Base-by-base conservation (phyloP, 2,888 invertebrate genomes). In the Drosophila leonis region DNA sequence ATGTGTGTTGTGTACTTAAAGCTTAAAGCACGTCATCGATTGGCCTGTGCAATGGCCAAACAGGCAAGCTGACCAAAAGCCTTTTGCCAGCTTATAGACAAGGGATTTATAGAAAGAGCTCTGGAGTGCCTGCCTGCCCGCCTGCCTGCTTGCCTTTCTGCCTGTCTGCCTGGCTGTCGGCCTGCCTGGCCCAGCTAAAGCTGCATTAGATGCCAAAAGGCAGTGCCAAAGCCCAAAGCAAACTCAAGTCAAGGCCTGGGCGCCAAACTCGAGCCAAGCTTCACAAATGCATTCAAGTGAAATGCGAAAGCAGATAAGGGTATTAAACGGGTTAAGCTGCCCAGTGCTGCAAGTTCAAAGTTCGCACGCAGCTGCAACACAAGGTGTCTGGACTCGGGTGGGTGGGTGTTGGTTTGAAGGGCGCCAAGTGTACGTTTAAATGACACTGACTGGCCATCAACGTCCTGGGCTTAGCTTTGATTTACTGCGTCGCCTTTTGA, bases 291-390 rank as follows among this genome's bases (percentile, higher is more conserved):
- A 83, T 62, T 75, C 76, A 74, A 86, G 87, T 88, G 85, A 88
- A 86, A 88, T 86, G 88, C 55, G 67, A 88, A 85, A 77, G 84
- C 78, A 80, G 85, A 86, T 86, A 86, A 86, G 69, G 82, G 85
- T 70, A 78, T 88, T 88, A 88, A 86, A 72, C 24, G 85, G 88
- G 87, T 88, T 86, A 86, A 86, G 88, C 79, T 73, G 68, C 51
- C 62, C 80, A 72, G 44, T 66, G 77, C 65, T 49, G 73, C 81
- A 79, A 80, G 79, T 79, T 79, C 79, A 79, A 81, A 79, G 79
- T 77, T 79, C 73, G 54, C 48, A 42, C 31, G 13, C 33, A 63
- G 46, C 46, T 29, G 54, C 49, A 56, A 2, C 24, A 10, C 20
- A 41, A 52, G 52, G 52, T 52, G 35, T 15, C 51, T 52, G 24